Evolutionary conservation across 2,797 vertebrate species (phyloP).

Genomic region (Psittacula derbiana): DNA sequence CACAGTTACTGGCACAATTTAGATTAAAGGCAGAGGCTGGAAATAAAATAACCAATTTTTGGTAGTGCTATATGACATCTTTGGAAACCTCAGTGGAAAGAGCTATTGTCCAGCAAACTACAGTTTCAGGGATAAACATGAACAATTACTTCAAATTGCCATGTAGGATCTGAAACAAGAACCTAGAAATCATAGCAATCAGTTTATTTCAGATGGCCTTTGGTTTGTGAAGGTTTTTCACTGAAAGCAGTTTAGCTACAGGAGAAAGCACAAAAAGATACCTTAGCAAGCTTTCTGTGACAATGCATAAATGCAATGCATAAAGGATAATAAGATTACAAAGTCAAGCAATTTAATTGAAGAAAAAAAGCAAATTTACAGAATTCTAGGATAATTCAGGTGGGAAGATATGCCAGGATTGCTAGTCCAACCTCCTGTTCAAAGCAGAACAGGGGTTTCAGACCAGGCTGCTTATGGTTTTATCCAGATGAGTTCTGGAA

Average conservation of each 20-base stretch:
- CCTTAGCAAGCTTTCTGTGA: neutral
- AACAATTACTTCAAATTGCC: neutral
- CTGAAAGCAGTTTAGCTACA: neutral
- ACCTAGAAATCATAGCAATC: neutral
- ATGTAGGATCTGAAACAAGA: neutral
- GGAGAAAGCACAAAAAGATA: neutral
- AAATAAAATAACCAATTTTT: neutral
- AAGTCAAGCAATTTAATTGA: neutral
- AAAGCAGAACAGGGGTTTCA: neutral
- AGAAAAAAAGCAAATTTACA: neutral
- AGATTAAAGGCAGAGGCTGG: neutral
- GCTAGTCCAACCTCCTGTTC: neutral
- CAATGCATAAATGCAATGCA: neutral
- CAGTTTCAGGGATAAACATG: neutral
- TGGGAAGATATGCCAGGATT: neutral
- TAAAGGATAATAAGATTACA: neutral
- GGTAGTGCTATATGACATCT: neutral
- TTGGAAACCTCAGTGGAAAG: neutral
- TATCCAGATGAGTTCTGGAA: neutral
- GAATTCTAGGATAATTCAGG: neutral
- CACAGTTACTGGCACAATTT: neutral
- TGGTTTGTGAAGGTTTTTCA: neutral
- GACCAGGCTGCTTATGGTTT: neutral
- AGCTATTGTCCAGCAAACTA: neutral
- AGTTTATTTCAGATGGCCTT: neutral